Conservation (phyloP, 2,888 invertebrate genomes). For the Leptinotarsa rubiginosa region DNA sequence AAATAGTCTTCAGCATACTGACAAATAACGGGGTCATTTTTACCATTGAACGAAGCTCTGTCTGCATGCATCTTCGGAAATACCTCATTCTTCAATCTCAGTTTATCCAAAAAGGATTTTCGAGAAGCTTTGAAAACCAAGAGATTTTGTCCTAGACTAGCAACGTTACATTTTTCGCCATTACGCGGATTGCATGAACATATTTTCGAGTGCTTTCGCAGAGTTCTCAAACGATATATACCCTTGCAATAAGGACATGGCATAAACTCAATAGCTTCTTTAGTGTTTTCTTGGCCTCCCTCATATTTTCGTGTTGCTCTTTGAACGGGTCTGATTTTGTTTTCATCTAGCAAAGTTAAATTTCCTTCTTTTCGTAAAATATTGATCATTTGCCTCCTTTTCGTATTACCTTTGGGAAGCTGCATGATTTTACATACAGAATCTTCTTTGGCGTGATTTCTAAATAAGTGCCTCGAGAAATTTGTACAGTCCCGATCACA, state of each 20-base stretch:
- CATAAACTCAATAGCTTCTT: slow-evolving; percentile 30
- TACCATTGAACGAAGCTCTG: slow-evolving; percentile 43
- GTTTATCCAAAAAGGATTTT: slow-evolving; percentile 40
- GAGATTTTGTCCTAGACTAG: slow-evolving; percentile 44
- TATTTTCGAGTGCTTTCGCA: slow-evolving; percentile 39
- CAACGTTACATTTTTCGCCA: slow-evolving; percentile 18
- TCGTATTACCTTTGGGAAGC: slow-evolving; percentile 38
- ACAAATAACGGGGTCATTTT: slow-evolving; percentile 46
- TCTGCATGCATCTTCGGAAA: slow-evolving; percentile 50
- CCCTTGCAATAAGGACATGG: slow-evolving; percentile 49
- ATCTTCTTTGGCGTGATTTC: slow-evolving; percentile 45
- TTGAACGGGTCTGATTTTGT: slow-evolving; percentile 46
- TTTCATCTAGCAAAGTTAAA: slow-evolving; percentile 39
- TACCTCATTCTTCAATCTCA: slow-evolving; percentile 49
- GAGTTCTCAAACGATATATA: slow-evolving; percentile 38
- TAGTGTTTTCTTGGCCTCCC: slow-evolving; percentile 14
- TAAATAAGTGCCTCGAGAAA: slow-evolving; percentile 46
- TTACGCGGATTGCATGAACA: slow-evolving; percentile 38
- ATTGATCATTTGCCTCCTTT: slow-evolving; percentile 41
- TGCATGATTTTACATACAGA: slow-evolving; percentile 39
- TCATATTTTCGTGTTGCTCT: slow-evolving; percentile 34
- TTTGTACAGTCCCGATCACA: slow-evolving; percentile 46
- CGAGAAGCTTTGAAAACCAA: slow-evolving; percentile 42
- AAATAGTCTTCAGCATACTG: slow-evolving; percentile 50
- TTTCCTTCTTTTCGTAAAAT: slow-evolving; percentile 46